Evolutionary conservation across 2,113 vertebrate genomes (phyloP), one percentile per base, ranked within the genome.

Genomic region (Hydropotes inermis): DNA sequence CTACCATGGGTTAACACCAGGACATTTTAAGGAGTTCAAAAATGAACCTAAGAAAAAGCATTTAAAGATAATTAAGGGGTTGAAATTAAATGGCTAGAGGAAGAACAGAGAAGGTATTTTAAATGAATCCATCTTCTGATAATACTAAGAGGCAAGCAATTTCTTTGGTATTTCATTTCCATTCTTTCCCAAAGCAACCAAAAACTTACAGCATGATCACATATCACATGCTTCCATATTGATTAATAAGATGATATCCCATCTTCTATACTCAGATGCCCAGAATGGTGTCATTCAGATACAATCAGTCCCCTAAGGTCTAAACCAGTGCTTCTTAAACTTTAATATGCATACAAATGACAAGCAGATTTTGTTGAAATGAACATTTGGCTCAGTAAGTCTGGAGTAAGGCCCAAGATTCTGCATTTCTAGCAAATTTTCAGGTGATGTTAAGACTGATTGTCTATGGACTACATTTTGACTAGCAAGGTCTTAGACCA

Each of bases 211-310:
- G 88, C 82, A 1, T 21, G 4, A 95, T 93, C 96, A 96, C 86
- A 57, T 67, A 97, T 93, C 89, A 87, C 93, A 95, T 97, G 96
- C 84, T 93, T 98, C 94, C 85, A 94, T 87, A 70, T 67, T 97
- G 96, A 93, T 19, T 82, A 95, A 93, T 97, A 84, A 95, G 92
- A 93, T 98, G 58, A 97, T 96, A 89, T 91, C 97, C 96, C 97
- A 98, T 89, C 84, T 97, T 91, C 87, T 89, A 86, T 95, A 84
- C 57, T 12, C 81, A 95, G 58, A 86, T 91, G 54, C 33, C 97
- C 94, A 85, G 60, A 36, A 2, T 50, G 27, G 61, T 92, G 82
- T 93, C 16, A 0, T 97, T 97, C 95, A 97, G 33, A 50, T 64
- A 45, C 12, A 61, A 23, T 57, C 70, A 70, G 54, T 74, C 92